Evolutionary conservation across 1,140 invertebrate species (phyloP).

Genomic region (Cotesia chilonis): DNA sequence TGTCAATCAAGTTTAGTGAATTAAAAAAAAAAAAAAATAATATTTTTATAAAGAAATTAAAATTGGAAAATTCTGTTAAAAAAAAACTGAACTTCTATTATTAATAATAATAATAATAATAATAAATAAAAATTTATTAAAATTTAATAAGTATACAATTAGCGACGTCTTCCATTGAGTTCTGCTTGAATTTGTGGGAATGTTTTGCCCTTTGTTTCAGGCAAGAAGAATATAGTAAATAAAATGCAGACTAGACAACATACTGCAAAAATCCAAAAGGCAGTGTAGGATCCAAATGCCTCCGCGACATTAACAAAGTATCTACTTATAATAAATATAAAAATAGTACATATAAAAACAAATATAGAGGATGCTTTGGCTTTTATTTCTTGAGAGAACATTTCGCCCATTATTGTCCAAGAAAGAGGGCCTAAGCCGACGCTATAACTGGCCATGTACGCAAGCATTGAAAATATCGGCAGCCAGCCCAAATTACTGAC

Average conservation of each 20-base stretch:
- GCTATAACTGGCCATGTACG: slow-evolving; percentile 76
- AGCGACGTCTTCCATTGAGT: slow-evolving; percentile 50
- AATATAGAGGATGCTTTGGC: slow-evolving; percentile 78
- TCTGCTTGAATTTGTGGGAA: slow-evolving; percentile 77
- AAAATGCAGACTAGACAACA: slow-evolving; percentile 71
- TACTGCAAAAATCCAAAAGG: slow-evolving; percentile 81
- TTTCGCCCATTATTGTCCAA: slow-evolving; percentile 86
- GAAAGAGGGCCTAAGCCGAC: slow-evolving; percentile 83
- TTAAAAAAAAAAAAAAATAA: background rate
- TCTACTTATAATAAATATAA: slow-evolving; percentile 83
- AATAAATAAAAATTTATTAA: too few species aligned
- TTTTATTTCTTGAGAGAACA: slow-evolving; percentile 81
- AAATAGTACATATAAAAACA: slow-evolving; percentile 80
- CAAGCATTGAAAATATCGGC: slow-evolving; percentile 72
- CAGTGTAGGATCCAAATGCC: slow-evolving; percentile 72
- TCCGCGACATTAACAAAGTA: slow-evolving; percentile 72
- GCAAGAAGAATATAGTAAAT: slow-evolving; percentile 73
- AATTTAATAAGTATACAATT: background rate
- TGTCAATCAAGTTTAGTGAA: background rate
- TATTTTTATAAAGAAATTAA: background rate
- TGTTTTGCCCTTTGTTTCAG: slow-evolving; percentile 82
- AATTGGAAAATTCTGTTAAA: too few species aligned
- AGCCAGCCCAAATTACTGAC: slow-evolving; percentile 69
- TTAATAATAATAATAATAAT: too few species aligned
- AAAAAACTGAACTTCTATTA: too few species aligned